These are phyloP conservation scores for Desmophyllum pertusum DNA, from an alignment of 92 coral and sea anemone genomes.

Conservation along the genomic window DNA sequence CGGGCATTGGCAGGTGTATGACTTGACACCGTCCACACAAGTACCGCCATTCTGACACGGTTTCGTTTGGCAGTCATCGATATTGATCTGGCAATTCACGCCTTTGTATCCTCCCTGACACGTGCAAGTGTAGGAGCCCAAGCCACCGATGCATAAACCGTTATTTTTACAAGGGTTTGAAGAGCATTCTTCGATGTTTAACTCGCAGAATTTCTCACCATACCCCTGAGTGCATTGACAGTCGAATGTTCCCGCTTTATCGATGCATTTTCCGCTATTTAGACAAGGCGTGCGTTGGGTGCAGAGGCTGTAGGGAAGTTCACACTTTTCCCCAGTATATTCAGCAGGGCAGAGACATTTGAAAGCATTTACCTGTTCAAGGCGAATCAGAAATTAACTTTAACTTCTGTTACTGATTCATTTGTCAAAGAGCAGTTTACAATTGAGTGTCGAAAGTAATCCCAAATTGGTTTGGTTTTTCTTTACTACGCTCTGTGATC, in stretches of 20 bases:
- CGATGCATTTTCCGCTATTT: conserved; percentile 77
- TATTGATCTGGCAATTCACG: conserved; percentile 62
- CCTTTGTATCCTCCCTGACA: conserved; percentile 62
- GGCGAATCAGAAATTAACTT: neutral
- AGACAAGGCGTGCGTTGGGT: conserved; percentile 62
- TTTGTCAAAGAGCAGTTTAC: no score
- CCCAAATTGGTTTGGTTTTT: no score
- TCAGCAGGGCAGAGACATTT: conserved; percentile 77
- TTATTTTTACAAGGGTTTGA: conserved; percentile 71
- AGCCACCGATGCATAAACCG: conserved; percentile 60
- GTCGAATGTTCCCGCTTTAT: conserved; percentile 65
- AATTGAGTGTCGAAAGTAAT: no score
- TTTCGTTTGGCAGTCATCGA: conserved; percentile 77
- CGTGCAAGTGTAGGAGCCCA: conserved; percentile 45
- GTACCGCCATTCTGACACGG: conserved; percentile 78
- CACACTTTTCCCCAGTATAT: conserved; percentile 77
- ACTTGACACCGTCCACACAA: conserved; percentile 66
- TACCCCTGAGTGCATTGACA: conserved; percentile 80
- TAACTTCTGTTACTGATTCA: neutral
- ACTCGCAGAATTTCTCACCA: conserved; percentile 72
- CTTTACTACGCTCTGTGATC: no score
- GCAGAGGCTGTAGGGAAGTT: conserved; percentile 74
- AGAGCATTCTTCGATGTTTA: conserved; percentile 61
- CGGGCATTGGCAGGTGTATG: conserved; percentile 64
- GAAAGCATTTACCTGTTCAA: conserved; percentile 43